These are phyloP conservation scores for Morinoia aosen DNA, from an alignment of 2,888 invertebrate genomes.

Conservation along the genomic window DNA sequence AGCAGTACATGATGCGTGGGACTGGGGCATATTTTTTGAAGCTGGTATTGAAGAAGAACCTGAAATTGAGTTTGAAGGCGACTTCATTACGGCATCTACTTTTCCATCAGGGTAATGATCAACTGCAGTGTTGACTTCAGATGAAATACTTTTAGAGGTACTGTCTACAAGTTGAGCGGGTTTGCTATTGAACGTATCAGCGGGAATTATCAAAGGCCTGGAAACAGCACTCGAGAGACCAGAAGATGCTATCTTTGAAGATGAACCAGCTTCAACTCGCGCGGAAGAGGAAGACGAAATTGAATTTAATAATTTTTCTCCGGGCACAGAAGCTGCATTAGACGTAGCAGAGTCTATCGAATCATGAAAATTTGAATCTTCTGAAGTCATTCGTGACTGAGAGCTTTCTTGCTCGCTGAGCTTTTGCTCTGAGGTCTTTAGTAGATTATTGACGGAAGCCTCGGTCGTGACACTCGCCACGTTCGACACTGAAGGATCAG, in stretches of 20 bases:
- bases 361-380: neutral
- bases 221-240: neutral
- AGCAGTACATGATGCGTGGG: neutral
- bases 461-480: neutral
- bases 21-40: neutral
- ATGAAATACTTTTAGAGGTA: neutral
- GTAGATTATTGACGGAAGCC: neutral
- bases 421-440: neutral
- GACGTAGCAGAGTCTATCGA: neutral
- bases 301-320: neutral
- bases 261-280: neutral
- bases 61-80: neutral
- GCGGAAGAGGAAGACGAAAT: neutral
- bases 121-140: neutral
- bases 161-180: neutral
- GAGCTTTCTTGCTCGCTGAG: neutral
- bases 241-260: neutral
- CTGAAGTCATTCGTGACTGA: neutral
- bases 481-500: neutral
- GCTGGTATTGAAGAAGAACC: neutral
- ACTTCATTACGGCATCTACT: neutral
- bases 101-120: neutral
- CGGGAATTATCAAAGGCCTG: neutral
- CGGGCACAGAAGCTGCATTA: neutral
- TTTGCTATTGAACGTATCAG: neutral